A percentile compares a stretch with the other conserved stretches of the same genome.
Conservation (phyloP, 2,113 vertebrate species). For the Gadus chalcogrammus region DNA sequence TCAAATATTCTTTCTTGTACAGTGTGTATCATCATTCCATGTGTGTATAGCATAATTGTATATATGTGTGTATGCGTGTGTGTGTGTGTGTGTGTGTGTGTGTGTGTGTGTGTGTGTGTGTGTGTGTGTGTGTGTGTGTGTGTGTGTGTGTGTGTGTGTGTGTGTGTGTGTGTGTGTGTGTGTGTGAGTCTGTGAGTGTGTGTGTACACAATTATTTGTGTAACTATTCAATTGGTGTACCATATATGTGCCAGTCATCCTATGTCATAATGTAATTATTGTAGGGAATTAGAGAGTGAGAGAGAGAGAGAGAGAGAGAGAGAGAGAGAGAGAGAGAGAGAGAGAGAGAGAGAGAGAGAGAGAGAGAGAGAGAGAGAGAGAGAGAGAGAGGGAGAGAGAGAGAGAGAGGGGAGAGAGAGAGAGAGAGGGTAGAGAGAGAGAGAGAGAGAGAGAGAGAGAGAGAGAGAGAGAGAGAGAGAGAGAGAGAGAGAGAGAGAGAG, state of each 20-base stretch:
- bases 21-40: too few relatives aligned
- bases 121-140: too few relatives aligned
- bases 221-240: conserved; percentile 10
- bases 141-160: conserved; percentile 7
- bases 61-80: conserved; percentile 1
- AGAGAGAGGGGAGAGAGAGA: too few relatives aligned
- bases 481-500: not conserved
- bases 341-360: not conserved
- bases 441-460: not conserved
- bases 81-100: not conserved
- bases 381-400: not conserved
- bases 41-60: too few relatives aligned
- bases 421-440: too few relatives aligned
- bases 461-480: conserved; percentile 6
- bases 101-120: not conserved
- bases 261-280: conserved; percentile 65
- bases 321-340: not conserved
- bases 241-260: conserved; percentile 49
- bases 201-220: conserved; percentile 4
- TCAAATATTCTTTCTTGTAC: not conserved
- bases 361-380: conserved; percentile 5
- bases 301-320: not conserved
- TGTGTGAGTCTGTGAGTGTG: not conserved
- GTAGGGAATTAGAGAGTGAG: not conserved
- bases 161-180: not conserved